phyloP scores from a whole-genome alignment of 2,797 vertebrate species.

The Xiphorhynchus erythropygius region DNA sequence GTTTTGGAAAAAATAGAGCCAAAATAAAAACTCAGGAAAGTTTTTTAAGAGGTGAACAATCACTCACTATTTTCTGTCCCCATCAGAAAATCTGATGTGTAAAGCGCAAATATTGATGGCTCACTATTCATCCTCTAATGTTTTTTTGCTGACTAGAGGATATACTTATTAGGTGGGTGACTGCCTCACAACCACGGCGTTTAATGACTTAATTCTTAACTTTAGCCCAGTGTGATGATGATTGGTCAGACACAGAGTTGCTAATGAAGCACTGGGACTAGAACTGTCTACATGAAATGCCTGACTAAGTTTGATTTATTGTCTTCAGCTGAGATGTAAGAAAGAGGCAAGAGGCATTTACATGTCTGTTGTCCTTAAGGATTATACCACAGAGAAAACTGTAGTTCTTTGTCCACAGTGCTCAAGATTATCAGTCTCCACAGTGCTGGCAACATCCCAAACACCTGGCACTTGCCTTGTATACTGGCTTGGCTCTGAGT shows the following conservation, averaged over 20 bases:
- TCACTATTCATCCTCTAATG: neutral
- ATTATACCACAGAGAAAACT: neutral
- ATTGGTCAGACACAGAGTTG: neutral
- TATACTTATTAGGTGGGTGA: rapidly evolving
- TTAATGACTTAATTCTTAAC: neutral
- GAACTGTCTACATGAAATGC: neutral
- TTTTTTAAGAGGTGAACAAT: neutral
- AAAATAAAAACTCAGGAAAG: neutral
- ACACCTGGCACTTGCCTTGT: neutral
- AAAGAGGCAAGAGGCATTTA: neutral
- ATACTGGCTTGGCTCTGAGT: neutral
- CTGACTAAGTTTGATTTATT: neutral
- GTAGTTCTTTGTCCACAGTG: neutral
- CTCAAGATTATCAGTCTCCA: neutral
- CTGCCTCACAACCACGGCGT: neutral
- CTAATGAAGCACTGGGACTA: neutral
- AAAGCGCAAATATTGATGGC: neutral
- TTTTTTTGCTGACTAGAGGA: neutral
- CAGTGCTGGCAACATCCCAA: neutral
- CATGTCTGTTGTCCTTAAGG: neutral
- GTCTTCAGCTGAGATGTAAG: neutral
- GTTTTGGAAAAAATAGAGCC: neutral
- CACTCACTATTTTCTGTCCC: neutral
- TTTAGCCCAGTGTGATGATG: neutral
- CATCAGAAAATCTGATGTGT: neutral